Evolutionary conservation across 2,113 vertebrate genomes (phyloP), one percentile per base, ranked within the genome.

Genomic region (Sigmodon hispidus): DNA sequence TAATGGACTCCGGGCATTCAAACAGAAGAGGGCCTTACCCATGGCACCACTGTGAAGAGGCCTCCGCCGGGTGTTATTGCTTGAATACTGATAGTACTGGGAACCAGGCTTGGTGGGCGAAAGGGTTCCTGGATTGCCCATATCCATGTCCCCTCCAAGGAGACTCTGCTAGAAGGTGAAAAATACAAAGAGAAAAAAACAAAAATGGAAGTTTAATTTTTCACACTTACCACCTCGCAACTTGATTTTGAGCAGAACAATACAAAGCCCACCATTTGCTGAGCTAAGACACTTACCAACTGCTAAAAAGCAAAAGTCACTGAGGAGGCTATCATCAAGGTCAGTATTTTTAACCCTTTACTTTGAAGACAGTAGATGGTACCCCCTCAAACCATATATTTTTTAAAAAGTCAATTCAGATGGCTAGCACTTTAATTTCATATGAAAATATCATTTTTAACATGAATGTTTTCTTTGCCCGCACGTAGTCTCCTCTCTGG

Each of bases 71-170:
- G 99, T 99, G 96, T 99, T 99, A 98, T 98, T 98, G 98, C 98
- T 98, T 98, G 99, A 99, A 98, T 99, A 99, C 98, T 99, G 99
- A 98, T 99, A 99, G 98, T 99, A 99, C 98, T 99, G 99, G 83
- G 99, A 99, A 65, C 99, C 99, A 36, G 99, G 99, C 97, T 99
- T 99, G 94, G 98, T 99, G 97, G 99, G 99, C 48, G 99, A 99
- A 69, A 99, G 98, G 19, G 99, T 98, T 94, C 99, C 99, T n/a
- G 99, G 99, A 96, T 99, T 99, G 98, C 99, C 99, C 98, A 99
- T 98, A 91, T 99, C 99, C 99, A 99, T 98, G 97, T 99, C 99
- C 79, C 99, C 99, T 96, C 99, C 99, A 90, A 99, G 99, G 97
- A 99, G 98, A 97, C 98, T 98, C 97, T 99, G 99, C 99, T 99